These are phyloP conservation scores for Himalopsyche tibetana DNA, from an alignment of 2,888 invertebrate genomes.

Conservation along the genomic window DNA sequence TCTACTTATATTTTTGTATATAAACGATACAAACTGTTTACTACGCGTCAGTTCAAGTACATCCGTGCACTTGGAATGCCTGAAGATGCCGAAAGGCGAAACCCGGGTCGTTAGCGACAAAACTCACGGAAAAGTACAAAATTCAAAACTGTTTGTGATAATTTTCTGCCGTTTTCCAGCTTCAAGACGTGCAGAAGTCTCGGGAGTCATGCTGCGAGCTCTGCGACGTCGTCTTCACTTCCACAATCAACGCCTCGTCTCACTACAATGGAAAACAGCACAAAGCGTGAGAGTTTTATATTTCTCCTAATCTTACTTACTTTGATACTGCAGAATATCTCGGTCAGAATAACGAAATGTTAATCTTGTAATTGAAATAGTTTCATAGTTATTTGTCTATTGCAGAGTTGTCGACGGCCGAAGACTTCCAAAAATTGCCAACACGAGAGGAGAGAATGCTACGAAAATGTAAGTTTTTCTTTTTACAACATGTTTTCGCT, in stretches of 20 bases:
- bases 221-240: constrained; percentile 76
- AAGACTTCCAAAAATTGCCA: constrained; percentile 71
- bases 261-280: constrained; percentile 76
- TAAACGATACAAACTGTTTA: too few relatives aligned
- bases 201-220: constrained; percentile 74
- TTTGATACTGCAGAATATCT: too few relatives aligned
- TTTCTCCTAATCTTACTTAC: too few relatives aligned
- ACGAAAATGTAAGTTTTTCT: constrained; percentile 69
- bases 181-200: constrained; percentile 70
- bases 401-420: constrained; percentile 72
- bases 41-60: too few relatives aligned
- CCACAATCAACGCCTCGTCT: constrained; percentile 73
- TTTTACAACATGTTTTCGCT: background rate
- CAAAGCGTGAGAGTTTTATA: constrained; percentile 70
- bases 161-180: constrained; percentile 70
- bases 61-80: too few relatives aligned
- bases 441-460: constrained; percentile 67
- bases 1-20: too few relatives aligned
- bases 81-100: too few relatives aligned
- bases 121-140: too few relatives aligned
- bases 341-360: background rate
- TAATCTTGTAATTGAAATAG: constrained; percentile 45
- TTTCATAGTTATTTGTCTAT: constrained; percentile 46
- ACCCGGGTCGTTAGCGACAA: too few relatives aligned
- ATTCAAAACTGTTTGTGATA: constrained; percentile 57